Conservation (phyloP, 2,113 vertebrate species). For the Sprattus sprattus region DNA sequence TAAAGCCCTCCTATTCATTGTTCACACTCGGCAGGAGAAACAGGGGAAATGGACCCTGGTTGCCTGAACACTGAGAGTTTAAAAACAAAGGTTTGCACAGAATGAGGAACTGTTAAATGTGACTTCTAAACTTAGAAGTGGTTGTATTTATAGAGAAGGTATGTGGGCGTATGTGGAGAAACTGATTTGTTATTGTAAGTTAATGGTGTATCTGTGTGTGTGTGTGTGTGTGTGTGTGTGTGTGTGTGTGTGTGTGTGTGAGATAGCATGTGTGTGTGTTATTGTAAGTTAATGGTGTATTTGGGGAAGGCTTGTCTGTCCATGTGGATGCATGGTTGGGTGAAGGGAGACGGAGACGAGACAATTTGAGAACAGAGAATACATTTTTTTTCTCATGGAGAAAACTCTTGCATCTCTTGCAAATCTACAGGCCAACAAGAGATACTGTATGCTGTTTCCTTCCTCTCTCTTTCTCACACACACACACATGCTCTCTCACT, state of each 20-base stretch:
- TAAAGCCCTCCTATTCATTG: conserved; percentile 49
- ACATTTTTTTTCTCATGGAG: background rate
- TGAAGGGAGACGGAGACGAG: too few species aligned
- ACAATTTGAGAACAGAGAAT: background rate
- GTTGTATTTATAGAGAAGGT: background rate
- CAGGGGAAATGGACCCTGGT: background rate
- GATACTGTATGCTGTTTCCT: too few species aligned
- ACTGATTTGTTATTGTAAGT: background rate
- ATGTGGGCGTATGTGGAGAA: background rate
- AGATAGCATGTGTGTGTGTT: too few species aligned
- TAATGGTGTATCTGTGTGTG: background rate
- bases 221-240: too few species aligned
- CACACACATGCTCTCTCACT: too few species aligned
- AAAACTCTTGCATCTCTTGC: too few species aligned
- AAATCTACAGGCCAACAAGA: too few species aligned
- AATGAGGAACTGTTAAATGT: conserved; percentile 4
- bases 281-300: background rate
- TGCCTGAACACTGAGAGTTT: background rate
- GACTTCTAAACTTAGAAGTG: background rate
- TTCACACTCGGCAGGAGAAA: conserved; percentile 42
- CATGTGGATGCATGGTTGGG: too few species aligned
- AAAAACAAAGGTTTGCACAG: background rate
- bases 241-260: too few species aligned
- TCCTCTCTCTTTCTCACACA: too few species aligned
- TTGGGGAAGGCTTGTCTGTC: background rate